A percentile compares a stretch with the other conserved stretches of the same genome.
These are phyloP conservation scores for Cyprinodon tularosa DNA, from an alignment of 2,113 vertebrate genomes.

Conservation along the genomic window DNA sequence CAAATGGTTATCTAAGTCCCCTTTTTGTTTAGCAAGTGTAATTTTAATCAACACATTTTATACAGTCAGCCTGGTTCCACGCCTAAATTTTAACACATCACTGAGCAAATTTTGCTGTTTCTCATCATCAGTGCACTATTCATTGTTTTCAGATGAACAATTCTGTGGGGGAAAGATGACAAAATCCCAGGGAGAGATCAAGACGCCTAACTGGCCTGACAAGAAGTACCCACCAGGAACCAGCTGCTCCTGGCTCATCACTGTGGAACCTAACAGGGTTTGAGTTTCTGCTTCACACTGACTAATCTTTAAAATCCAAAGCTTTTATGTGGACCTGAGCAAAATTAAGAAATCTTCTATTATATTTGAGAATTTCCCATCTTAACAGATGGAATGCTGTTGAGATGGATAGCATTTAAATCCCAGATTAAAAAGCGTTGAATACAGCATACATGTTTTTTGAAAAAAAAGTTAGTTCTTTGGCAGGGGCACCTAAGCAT, in stretches of 20 bases:
- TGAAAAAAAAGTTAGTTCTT: no score
- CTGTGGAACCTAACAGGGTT: constrained; percentile 84
- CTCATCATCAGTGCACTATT: constrained; percentile 12
- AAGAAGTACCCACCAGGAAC: constrained; percentile 87
- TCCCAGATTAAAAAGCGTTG: no score
- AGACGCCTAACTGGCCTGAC: constrained; percentile 90
- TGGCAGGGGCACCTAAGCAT: no score
- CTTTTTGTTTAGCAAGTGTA: not conserved
- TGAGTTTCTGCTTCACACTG: constrained; percentile 7
- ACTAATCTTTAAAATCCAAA: no score
- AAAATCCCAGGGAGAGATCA: constrained; percentile 82
- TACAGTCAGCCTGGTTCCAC: not conserved
- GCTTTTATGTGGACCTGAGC: no score
- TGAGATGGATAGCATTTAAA: no score
- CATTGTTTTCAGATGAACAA: constrained; percentile 65
- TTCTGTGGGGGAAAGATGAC: constrained; percentile 83
- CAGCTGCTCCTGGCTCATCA: constrained; percentile 92
- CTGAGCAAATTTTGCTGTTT: not conserved
- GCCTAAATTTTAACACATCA: not conserved
- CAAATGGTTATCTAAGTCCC: not conserved
- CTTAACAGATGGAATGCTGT: no score
- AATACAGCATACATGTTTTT: no score
- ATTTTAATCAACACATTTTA: not conserved
- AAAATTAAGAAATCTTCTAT: no score
- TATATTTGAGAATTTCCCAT: no score